Evolutionary conservation across 2,113 vertebrate genomes (phyloP), one percentile per base, ranked within the genome.

Genomic region (Corvus moneduloides): DNA sequence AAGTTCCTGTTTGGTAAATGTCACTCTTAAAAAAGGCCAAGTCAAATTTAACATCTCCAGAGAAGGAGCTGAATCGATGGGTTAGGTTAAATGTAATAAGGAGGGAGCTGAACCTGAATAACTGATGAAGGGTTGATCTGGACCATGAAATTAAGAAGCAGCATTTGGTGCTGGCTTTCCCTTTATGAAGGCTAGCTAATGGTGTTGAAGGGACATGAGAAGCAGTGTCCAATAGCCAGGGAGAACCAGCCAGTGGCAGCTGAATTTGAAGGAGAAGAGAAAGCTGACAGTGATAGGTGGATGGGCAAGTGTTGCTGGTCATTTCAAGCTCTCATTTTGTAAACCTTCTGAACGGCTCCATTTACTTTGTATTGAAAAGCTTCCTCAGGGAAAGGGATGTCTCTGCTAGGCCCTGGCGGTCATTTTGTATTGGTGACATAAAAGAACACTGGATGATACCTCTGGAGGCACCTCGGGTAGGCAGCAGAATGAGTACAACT

Each of bases 291-390:
- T 1, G 2, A 44, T 6, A 46, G 35, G 13, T 5, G 11, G 35
- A 33, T 52, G 27, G 80, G 73, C 41, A 49, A 17, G 13, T 20
- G 17, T 51, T 76, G 16, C 9, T 30, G 15, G 8, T 39, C 6
- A 48, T 86, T 91, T 49, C 52, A 68, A 46, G 30, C 15, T 67
- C 4, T 61, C 23, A 44, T 48, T 58, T 28, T 67, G 27, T 59
- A 64, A 73, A 43, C 8, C 1, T 67, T 85, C 37, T 75, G 52
- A 75, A 72, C 28, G 17, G 48, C 0, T 0, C 15, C 15, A 12
- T 75, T 90, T 67, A 28, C 13, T 86, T 72, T n/a, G 23, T 79
- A 39, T 55, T 75, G 16, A 67, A 85, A 83, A 39, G 35, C n/a
- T 69, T 79, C 28, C 10, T 24, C 1, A 3, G 54, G 61, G 22